phyloP scores from a whole-genome alignment of 2,113 vertebrate genomes.

The Orthonyx spaldingii region DNA sequence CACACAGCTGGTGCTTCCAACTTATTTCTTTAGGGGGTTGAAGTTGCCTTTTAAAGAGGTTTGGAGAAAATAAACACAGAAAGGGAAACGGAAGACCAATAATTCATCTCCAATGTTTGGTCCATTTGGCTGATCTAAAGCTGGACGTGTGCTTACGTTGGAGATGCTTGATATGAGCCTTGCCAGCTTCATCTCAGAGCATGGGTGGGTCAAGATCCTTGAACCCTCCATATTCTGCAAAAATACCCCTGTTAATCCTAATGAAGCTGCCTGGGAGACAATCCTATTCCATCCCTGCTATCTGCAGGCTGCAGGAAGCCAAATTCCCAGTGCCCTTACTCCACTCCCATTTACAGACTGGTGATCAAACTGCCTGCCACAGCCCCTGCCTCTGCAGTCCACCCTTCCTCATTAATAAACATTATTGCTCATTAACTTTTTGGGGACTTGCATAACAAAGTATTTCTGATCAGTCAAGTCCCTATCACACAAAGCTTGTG shows the following conservation, averaged over 20 bases:
- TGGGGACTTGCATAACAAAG: accelerated
- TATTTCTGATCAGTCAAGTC: not conserved
- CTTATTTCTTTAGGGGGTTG: not conserved
- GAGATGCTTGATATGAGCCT: not conserved
- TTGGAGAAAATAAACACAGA: not conserved
- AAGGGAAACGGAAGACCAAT: not conserved
- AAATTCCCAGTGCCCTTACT: not conserved
- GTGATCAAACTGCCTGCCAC: not conserved
- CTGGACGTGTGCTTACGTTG: accelerated
- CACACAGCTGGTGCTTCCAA: not conserved
- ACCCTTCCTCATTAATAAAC: not conserved
- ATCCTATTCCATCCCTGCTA: not conserved
- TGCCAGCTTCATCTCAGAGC: not conserved
- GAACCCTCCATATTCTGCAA: not conserved
- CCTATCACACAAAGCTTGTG: not conserved
- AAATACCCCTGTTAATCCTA: not conserved
- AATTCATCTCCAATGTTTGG: not conserved
- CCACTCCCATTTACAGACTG: not conserved
- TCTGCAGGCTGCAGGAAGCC: not conserved
- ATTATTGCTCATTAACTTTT: not conserved
- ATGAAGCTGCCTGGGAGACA: not conserved
- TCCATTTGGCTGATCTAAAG: not conserved
- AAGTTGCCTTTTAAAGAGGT: not conserved
- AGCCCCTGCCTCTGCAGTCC: not conserved
- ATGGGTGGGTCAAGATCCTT: not conserved